phyloP scores from a whole-genome alignment of 2,888 invertebrate species.

The Drosophila yooni region DNA sequence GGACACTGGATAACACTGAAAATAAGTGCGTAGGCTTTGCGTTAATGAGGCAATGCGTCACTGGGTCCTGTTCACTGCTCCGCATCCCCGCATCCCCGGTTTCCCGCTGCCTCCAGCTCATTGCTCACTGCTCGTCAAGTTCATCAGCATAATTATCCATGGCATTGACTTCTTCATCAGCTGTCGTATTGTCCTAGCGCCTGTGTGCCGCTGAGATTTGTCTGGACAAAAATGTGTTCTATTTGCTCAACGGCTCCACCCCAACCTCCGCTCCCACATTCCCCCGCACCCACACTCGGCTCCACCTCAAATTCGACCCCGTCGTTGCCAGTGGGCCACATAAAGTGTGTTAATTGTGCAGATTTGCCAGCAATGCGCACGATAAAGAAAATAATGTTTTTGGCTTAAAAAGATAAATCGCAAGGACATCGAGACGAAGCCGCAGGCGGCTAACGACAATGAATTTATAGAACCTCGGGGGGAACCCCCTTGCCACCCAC shows the following conservation, averaged over 20 bases:
- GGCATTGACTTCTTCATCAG: slow-evolving; percentile 81
- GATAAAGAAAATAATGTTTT: slow-evolving; percentile 72
- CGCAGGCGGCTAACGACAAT: slow-evolving; percentile 44
- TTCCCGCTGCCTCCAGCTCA: background rate
- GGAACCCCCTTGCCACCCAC: background rate
- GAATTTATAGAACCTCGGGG: slow-evolving; percentile 33
- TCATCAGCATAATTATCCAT: slow-evolving; percentile 78
- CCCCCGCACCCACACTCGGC: background rate
- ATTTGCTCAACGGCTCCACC: slow-evolving; percentile 28
- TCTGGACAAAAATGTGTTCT: slow-evolving; percentile 30
- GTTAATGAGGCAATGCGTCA: slow-evolving; percentile 80
- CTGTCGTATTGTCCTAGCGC: slow-evolving; percentile 58
- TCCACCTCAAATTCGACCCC: background rate
- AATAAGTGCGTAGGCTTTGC: slow-evolving; percentile 71
- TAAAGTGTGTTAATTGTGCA: slow-evolving; percentile 78
- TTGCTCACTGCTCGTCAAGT: slow-evolving; percentile 61
- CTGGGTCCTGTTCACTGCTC: slow-evolving; percentile 44
- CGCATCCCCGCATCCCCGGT: background rate
- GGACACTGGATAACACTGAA: slow-evolving; percentile 1
- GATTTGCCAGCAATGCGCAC: slow-evolving; percentile 66
- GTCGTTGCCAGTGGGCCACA: slow-evolving; percentile 41
- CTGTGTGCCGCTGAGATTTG: slow-evolving; percentile 49
- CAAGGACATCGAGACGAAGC: slow-evolving; percentile 52
- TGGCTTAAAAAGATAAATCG: slow-evolving; percentile 79
- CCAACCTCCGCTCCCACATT: background rate